Evolutionary conservation across 2,888 invertebrate species (phyloP), one percentile per base, ranked within the genome.

Genomic region (Acrocyrtus sp.): DNA sequence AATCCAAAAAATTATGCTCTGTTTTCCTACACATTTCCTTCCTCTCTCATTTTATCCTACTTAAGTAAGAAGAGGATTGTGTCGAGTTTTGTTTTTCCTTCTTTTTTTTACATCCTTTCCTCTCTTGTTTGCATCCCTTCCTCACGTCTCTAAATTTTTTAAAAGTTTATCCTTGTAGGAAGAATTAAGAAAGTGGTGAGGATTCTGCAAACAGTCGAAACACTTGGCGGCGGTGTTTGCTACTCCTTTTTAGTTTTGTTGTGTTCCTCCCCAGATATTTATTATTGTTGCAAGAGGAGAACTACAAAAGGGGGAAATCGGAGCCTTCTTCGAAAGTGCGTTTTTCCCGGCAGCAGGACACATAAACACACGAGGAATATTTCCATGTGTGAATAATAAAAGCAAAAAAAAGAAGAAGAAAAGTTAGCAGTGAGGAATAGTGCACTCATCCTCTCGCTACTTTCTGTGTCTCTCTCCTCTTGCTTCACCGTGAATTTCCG

Each of bases 401-500:
- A n/a, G n/a, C n/a, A n/a, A n/a, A n/a, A n/a, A n/a, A n/a, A n/a
- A n/a, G n/a, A n/a, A n/a, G n/a, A n/a, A n/a, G n/a, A n/a, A n/a
- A n/a, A n/a, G n/a, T n/a, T n/a, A n/a, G n/a, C n/a, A n/a, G n/a
- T n/a, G n/a, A n/a, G n/a, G n/a, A n/a, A n/a, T n/a, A n/a, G n/a
- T n/a, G n/a, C n/a, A n/a, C n/a, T n/a, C n/a, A 10, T 6, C 39
- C 39, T 39, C 12, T 12, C 8, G 8, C n/a, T 57, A 12, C 54
- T 41, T 41, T 47, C 60, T 34, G n/a, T 29, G 22, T 53, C 48
- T 60, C 61, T 22, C 62, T 56, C n/a, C n/a, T n/a, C n/a, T n/a
- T n/a, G n/a, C n/a, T n/a, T n/a, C n/a, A n/a, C n/a, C n/a, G 54
- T 72, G 50, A 54, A 72, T 66, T 74, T 63, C 67, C 45, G 67